Conservation (phyloP, 2,113 vertebrate genomes). For the Panthera leo region DNA sequence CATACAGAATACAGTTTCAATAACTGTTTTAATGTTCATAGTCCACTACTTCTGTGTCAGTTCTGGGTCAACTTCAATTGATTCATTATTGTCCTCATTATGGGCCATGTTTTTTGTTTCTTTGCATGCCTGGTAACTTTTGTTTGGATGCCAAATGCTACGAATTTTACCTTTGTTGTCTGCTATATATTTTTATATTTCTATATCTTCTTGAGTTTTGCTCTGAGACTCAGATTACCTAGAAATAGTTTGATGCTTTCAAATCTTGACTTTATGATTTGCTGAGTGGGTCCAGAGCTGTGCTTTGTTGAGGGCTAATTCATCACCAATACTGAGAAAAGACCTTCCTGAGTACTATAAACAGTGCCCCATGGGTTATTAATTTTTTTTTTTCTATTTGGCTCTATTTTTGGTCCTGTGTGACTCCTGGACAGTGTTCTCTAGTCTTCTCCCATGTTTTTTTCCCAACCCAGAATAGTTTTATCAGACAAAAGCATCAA, state of each 20-base stretch:
- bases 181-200: conserved; percentile 15
- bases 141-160: neutral
- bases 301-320: neutral
- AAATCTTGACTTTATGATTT: conserved; percentile 3
- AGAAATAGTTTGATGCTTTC: neutral
- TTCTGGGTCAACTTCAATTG: neutral
- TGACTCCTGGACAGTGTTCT: neutral
- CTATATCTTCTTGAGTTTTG: neutral
- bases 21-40: neutral
- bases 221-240: neutral
- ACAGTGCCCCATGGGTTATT: neutral
- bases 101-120: neutral
- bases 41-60: neutral
- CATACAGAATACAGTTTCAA: neutral
- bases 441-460: neutral
- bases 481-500: neutral
- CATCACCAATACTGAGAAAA: neutral
- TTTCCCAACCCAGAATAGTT: neutral
- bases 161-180: neutral
- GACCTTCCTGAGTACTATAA: neutral
- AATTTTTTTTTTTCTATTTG: neutral
- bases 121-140: neutral
- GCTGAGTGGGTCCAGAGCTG: neutral
- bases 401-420: neutral
- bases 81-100: neutral